Percentiles rank a stretch among this genome's conserved stretches.
Evolutionary conservation across 2,113 vertebrate species (phyloP).

Genomic region (Prionailurus bengalensis): DNA sequence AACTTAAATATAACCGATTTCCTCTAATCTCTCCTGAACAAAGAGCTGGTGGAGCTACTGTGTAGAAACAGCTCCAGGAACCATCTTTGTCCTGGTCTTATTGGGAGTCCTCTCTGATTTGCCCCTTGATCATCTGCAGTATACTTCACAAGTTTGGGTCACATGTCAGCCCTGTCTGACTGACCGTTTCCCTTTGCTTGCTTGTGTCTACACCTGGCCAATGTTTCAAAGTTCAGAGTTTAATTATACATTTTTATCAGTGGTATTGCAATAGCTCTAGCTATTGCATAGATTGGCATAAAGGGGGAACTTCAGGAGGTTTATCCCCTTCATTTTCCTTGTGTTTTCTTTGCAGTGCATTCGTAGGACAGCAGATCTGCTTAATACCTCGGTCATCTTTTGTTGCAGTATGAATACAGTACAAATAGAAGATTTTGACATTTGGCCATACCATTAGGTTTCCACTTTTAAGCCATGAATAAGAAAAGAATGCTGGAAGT

Average conservation of each 20-base stretch:
- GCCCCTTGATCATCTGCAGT: neutral
- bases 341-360: neutral
- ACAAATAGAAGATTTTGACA: neutral
- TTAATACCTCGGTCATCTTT: neutral
- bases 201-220: neutral
- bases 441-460: neutral
- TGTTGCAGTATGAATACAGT: neutral
- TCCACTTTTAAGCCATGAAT: neutral
- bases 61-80: neutral
- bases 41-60: neutral
- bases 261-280: neutral
- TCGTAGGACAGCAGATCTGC: neutral
- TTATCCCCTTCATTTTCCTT: neutral
- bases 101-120: neutral
- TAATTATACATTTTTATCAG: neutral
- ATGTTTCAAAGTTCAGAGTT: constrained; percentile 4
- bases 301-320: neutral
- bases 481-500: neutral
- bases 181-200: neutral
- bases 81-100: neutral
- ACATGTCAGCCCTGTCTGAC: neutral
- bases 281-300: neutral
- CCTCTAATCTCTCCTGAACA: neutral
- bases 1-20: neutral
- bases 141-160: neutral